Conservation (phyloP, 2,113 vertebrate species). For the Phrynocephalus versicolor region DNA sequence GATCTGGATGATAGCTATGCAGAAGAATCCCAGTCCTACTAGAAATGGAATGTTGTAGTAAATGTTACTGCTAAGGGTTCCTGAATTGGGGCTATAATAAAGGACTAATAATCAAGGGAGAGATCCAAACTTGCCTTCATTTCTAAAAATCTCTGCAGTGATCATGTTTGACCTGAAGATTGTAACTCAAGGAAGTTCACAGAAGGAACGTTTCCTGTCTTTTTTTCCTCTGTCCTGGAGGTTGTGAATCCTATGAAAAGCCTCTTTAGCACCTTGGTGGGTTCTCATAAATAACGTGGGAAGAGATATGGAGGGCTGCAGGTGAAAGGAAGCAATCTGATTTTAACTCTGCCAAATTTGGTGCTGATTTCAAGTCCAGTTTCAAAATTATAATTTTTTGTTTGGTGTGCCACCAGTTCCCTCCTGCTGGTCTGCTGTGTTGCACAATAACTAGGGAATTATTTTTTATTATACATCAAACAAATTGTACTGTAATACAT, state of each 20-base stretch:
- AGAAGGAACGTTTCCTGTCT: neutral
- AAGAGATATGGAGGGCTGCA: no score
- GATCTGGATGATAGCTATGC: conserved; percentile 92
- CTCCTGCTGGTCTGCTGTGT: no score
- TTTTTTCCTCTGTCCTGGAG: neutral
- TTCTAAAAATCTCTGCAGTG: neutral
- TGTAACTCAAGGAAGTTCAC: neutral
- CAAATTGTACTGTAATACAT: no score
- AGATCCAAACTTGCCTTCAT: neutral
- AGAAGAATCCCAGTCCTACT: conserved; percentile 20
- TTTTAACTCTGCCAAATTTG: neutral
- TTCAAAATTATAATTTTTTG: no score
- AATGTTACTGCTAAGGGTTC: neutral
- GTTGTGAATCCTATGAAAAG: neutral
- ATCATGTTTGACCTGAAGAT: neutral
- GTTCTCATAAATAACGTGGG: no score
- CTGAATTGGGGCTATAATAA: neutral
- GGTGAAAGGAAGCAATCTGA: neutral
- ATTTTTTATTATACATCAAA: no score
- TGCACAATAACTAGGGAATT: no score
- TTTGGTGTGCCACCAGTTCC: no score
- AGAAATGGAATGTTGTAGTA: conserved; percentile 5
- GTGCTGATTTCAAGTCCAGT: no score
- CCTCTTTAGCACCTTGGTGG: neutral
- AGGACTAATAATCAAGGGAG: neutral